Conservation (phyloP, 2,113 vertebrate species). For the Cyphomyrus plagiostoma region DNA sequence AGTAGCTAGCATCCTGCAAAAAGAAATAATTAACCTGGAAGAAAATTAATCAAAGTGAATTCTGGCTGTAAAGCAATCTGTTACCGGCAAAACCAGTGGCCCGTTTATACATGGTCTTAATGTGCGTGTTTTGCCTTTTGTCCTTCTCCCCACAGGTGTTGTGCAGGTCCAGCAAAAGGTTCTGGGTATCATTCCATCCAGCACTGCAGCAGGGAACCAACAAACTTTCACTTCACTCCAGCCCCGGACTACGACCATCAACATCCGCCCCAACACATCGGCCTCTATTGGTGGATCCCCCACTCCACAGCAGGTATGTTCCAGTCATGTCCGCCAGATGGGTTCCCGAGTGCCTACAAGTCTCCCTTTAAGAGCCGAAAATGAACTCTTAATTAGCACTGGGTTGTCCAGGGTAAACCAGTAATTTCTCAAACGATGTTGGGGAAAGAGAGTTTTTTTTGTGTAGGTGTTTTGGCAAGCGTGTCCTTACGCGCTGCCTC, state of each 20-base stretch:
- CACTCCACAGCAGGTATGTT: constrained; percentile 66
- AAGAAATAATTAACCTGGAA: neutral
- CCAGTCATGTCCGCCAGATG: neutral
- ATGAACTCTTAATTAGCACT: neutral
- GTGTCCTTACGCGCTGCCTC: neutral
- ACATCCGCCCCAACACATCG: constrained; percentile 77
- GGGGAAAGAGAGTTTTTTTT: neutral
- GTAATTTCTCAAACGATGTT: neutral
- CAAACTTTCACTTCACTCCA: constrained; percentile 93
- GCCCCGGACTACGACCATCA: constrained; percentile 82
- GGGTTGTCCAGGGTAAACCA: neutral
- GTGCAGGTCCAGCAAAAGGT: constrained; percentile 86
- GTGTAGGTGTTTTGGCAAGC: constrained; percentile 13
- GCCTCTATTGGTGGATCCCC: constrained; percentile 60
- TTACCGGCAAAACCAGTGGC: neutral
- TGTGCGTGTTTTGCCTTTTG: neutral
- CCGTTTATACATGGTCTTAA: neutral
- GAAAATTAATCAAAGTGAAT: neutral
- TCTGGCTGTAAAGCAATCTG: neutral
- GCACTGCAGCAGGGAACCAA: constrained; percentile 72
- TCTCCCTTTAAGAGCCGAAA: neutral
- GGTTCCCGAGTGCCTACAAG: neutral
- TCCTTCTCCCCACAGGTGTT: constrained; percentile 44
- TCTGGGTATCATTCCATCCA: constrained; percentile 89
- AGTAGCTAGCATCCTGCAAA: neutral